Conservation (phyloP, 2,888 invertebrate genomes). For the Tholera decimalis region DNA sequence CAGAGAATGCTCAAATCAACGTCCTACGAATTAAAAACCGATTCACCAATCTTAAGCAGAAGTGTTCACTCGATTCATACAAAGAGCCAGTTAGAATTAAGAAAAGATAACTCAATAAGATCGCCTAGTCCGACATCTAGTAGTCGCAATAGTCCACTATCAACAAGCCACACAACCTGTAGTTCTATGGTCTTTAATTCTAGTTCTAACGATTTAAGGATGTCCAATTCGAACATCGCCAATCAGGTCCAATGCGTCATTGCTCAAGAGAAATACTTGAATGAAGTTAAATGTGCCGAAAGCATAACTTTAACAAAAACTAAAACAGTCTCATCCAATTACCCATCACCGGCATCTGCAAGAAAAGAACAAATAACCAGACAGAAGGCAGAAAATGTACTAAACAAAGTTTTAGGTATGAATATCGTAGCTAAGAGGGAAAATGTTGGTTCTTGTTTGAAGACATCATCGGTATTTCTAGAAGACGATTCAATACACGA, state of each 20-base stretch:
- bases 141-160: conserved; percentile 89
- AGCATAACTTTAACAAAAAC: conserved; percentile 86
- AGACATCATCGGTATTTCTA: conserved; percentile 87
- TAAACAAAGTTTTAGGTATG: conserved; percentile 89
- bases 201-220: conserved; percentile 88
- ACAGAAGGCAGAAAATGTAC: conserved; percentile 88
- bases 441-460: conserved; percentile 84
- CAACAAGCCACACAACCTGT: conserved; percentile 90
- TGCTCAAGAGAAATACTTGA: conserved; percentile 89
- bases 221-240: conserved; percentile 87
- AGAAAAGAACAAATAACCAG: conserved; percentile 87
- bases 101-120: conserved; percentile 84
- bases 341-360: conserved; percentile 82
- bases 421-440: conserved; percentile 87
- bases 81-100: conserved; percentile 86
- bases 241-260: conserved; percentile 90
- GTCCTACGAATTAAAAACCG: conserved; percentile 87
- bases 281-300: conserved; percentile 89
- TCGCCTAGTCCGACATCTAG: conserved; percentile 89
- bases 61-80: conserved; percentile 79
- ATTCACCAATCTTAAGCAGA: conserved; percentile 83
- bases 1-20: conserved; percentile 89
- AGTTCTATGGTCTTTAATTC: conserved; percentile 91
- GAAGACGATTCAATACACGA: conserved; percentile 86
- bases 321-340: conserved; percentile 76